phyloP scores from a whole-genome alignment of 2,797 vertebrate genomes.

The Pangasius mekongensis region DNA sequence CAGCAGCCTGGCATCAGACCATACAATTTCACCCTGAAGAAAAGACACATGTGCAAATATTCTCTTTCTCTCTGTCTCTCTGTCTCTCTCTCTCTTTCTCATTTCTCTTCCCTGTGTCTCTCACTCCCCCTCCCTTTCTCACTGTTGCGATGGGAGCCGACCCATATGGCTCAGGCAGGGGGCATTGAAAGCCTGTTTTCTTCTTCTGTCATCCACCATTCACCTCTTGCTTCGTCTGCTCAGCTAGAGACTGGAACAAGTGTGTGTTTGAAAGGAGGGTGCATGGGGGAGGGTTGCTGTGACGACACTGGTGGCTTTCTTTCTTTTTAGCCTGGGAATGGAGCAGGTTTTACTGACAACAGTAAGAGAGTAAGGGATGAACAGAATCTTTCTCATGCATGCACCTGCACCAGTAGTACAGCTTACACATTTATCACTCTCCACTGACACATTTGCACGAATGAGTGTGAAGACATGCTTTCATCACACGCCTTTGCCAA shows the following conservation, averaged over 20 bases:
- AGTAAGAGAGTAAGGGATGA: constrained; percentile 58
- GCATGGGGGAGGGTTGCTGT: constrained; percentile 59
- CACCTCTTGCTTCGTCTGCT: constrained; percentile 59
- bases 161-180: constrained; percentile 72
- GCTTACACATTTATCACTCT: constrained; percentile 53
- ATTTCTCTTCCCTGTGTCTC: constrained; percentile 39
- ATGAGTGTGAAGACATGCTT: constrained; percentile 38
- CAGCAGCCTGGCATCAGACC: constrained; percentile 61
- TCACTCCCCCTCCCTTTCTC: constrained; percentile 58
- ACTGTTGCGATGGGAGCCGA: constrained; percentile 67
- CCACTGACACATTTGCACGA: constrained; percentile 60
- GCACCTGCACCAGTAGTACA: constrained; percentile 11
- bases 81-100: constrained; percentile 50
- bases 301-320: constrained; percentile 57
- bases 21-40: constrained; percentile 25
- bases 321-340: constrained; percentile 74
- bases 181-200: constrained; percentile 71
- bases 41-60: constrained; percentile 4
- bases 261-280: constrained; percentile 38
- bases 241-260: constrained; percentile 6
- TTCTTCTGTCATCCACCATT: constrained; percentile 71
- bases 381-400: constrained; percentile 22
- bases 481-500: background rate
- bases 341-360: constrained; percentile 79
- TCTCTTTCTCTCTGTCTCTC: constrained; percentile 25